phyloP scores from a whole-genome alignment of 2,888 invertebrate genomes.

The Heliconius cydno region DNA sequence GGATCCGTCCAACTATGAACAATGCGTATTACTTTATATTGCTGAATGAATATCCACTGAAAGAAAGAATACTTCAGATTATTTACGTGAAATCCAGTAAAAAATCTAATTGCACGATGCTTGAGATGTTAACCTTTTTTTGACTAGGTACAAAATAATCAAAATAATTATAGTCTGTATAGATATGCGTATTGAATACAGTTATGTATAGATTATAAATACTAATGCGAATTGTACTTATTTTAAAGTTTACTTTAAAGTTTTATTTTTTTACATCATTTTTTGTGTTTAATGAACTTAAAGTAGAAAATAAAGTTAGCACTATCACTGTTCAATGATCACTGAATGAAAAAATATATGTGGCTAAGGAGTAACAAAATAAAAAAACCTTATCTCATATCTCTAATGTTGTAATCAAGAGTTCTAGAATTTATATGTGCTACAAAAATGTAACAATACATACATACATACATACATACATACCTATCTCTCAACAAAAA shows the following conservation, averaged over 20 bases:
- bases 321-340: no score
- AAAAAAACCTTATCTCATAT: background rate
- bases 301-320: no score
- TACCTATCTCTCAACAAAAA: background rate
- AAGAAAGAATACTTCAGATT: background rate
- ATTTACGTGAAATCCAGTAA: background rate
- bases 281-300: no score
- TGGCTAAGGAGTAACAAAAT: no score
- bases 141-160: no score
- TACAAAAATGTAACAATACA: background rate
- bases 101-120: background rate
- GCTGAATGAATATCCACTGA: background rate
- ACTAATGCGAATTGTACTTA: no score
- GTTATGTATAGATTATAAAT: background rate
- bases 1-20: background rate
- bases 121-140: background rate
- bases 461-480: background rate
- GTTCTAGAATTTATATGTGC: background rate
- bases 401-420: background rate
- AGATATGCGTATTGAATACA: background rate
- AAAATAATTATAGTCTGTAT: no score
- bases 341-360: no score
- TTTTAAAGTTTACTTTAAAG: no score
- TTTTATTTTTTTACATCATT: no score
- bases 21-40: slow-evolving; percentile 4